Evolutionary conservation across 1,140 invertebrate species (phyloP), one percentile per base, ranked within the genome.

Genomic region (Diorhabda elongata): DNA sequence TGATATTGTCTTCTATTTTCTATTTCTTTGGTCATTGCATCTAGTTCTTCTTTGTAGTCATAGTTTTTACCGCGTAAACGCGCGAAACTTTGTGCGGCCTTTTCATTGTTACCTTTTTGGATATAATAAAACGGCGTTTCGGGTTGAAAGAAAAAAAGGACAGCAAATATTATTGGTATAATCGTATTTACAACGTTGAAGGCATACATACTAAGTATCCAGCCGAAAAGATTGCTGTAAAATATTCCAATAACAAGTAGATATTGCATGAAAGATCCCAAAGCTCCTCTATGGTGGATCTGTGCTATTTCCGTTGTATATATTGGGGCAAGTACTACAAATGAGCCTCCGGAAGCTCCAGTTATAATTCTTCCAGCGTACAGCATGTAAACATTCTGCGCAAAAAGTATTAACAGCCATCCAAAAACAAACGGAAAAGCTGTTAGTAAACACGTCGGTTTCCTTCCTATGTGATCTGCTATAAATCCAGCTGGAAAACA

Each of bases 281-380:
- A 4, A 8, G 47, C 47, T 52, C 47, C 47, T 52, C 47, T 52
- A 56, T 91, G 85, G 2, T 84, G 78, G 6, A 83, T 87, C 67
- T 91, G 86, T 0, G 88, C 85, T 7, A 89, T 90, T 82, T 93
- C 92, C 2, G 87, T 88, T 0, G 89, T 87, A 74, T 93, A 94
- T 70, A 91, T 79, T 2, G 91, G 91, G 0, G 85, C 88, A 2
- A 85, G 84, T 1, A 90, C 85, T 64, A 86, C 87, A 58, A 87
- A 87, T 3, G 86, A 83, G 8, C 89, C 89, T 43, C 83, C 83
- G 8, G 85, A 85, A 5, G 90, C 74, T 4, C 90, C 90, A 26
- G 87, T 86, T 2, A 92, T 83, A 69, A 92, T 86, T 58, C 91
- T 84, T 3, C 90, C 91, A 4, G 86, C 79, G 58, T 86, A 87